phyloP scores from a whole-genome alignment of 2,113 vertebrate genomes.

The Erythrocercus mccallii region DNA sequence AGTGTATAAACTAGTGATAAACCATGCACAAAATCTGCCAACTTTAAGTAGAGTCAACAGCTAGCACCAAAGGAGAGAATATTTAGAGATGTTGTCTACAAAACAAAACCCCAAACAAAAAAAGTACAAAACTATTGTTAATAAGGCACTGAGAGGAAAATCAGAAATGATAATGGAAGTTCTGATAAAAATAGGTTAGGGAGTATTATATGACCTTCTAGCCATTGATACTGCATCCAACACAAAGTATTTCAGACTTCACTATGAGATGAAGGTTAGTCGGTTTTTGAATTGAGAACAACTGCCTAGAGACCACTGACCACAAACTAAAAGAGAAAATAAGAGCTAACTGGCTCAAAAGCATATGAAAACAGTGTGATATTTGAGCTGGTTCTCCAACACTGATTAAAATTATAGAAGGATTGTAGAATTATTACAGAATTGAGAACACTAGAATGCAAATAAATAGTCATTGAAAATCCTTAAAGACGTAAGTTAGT shows the following conservation, averaged over 20 bases:
- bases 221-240: not conserved
- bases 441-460: not conserved
- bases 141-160: not conserved
- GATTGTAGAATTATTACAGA: not conserved
- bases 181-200: not conserved
- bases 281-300: rapidly evolving
- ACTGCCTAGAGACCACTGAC: not conserved
- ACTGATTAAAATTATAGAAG: not conserved
- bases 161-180: not conserved
- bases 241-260: not conserved
- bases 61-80: not conserved
- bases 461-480: not conserved
- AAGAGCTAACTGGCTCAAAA: not conserved
- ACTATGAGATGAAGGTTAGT: not conserved
- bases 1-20: not conserved
- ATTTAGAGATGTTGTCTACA: not conserved
- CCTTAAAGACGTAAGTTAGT: not conserved
- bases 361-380: not conserved
- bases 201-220: not conserved
- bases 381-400: not conserved
- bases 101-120: not conserved
- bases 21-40: not conserved
- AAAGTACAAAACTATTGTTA: too few relatives aligned
- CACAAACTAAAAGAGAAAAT: not conserved
- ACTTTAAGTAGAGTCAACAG: not conserved